Evolutionary conservation across 2,113 vertebrate genomes (phyloP).

Genomic region (Gambusia holbrooki): DNA sequence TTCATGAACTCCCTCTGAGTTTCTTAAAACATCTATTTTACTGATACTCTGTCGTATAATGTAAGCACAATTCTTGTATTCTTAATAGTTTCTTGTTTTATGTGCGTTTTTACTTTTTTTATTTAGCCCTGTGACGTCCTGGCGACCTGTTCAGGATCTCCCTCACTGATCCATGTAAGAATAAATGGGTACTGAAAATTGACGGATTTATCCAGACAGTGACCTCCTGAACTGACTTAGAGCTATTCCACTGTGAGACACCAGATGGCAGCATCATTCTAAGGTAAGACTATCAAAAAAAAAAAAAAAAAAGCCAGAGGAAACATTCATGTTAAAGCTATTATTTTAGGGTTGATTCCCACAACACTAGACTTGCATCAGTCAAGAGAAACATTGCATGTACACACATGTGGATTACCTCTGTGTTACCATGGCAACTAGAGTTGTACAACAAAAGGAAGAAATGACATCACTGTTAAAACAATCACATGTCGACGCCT

Average conservation of each 20-base stretch:
- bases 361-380: conserved; percentile 27
- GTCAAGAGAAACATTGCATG: conserved; percentile 10
- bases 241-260: conserved; percentile 19
- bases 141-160: too few relatives aligned
- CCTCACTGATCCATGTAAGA: too few relatives aligned
- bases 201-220: neutral
- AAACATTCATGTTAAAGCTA: conserved; percentile 1
- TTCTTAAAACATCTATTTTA: too few relatives aligned
- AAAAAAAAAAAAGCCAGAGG: too few relatives aligned
- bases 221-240: neutral
- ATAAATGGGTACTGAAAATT: too few relatives aligned
- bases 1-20: too few relatives aligned
- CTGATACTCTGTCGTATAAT: too few relatives aligned
- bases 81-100: too few relatives aligned
- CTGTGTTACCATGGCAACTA: conserved; percentile 6
- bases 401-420: conserved; percentile 16
- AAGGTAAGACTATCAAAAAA: too few relatives aligned
- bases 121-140: too few relatives aligned
- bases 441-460: conserved; percentile 17
- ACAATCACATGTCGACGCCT: conserved; percentile 14
- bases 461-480: conserved; percentile 37
- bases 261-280: conserved; percentile 46
- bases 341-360: neutral
- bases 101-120: too few relatives aligned
- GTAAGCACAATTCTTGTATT: too few relatives aligned